phyloP scores from a whole-genome alignment of 2,888 invertebrate species.

The Laspeyria flexula region DNA sequence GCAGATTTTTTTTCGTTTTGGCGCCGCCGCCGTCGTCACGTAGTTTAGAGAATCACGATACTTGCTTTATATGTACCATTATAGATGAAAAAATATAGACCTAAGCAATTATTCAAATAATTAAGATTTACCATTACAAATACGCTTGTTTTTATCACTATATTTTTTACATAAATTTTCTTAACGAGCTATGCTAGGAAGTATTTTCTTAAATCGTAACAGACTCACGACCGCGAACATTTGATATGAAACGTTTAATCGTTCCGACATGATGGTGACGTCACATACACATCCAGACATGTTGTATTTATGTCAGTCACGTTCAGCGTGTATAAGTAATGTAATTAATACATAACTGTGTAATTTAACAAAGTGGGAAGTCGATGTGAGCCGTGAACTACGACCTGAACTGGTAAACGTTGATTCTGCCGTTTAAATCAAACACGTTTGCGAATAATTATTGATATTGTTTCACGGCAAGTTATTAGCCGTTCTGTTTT shows the following conservation, averaged over 20 bases:
- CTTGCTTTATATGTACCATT: no score
- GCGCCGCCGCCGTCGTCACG: no score
- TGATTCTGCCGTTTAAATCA: neutral
- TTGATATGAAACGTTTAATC: slow-evolving; percentile 17
- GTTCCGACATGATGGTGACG: slow-evolving; percentile 24
- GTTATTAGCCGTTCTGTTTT: neutral
- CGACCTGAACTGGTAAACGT: neutral
- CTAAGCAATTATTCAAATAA: no score
- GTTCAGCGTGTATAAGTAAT: slow-evolving; percentile 1
- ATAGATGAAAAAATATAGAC: no score
- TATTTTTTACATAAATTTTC: neutral
- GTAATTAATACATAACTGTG: slow-evolving; percentile 25
- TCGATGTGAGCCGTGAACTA: slow-evolving; percentile 30
- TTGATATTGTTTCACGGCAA: neutral
- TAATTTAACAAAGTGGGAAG: slow-evolving; percentile 39
- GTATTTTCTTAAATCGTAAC: slow-evolving; percentile 4
- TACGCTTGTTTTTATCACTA: neutral
- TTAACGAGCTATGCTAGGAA: slow-evolving; percentile 20
- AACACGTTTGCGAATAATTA: neutral
- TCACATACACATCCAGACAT: slow-evolving; percentile 3
- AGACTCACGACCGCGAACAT: slow-evolving; percentile 20
- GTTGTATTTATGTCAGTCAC: neutral
- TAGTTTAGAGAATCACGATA: no score
- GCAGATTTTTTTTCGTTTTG: no score
- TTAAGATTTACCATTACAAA: no score